Base-by-base conservation (phyloP, 2,888 invertebrate species). In the Phengaris arion region DNA sequence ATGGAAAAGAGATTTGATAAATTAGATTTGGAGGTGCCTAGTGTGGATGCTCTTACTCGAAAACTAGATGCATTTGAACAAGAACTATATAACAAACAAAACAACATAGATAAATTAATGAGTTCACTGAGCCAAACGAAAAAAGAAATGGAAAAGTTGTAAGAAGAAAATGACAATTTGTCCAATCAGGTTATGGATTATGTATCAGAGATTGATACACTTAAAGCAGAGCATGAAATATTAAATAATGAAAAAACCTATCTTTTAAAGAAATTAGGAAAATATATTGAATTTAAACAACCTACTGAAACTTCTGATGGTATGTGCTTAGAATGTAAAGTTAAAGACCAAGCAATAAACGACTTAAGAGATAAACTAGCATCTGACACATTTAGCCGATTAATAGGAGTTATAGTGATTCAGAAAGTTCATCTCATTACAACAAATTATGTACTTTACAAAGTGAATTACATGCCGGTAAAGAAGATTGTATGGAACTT, bases 161-260 rank as follows among this genome's bases (percentile, higher is more conserved):
- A 94, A 85, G 85, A 86, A 13, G 94, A 95, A 84, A 93, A 94
- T 81, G 94, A 94, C 79, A 86, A 88, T 72, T 85, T 95, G 46
- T 95, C 95, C 0, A 94, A 89, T 59, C 92, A 94, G 83, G 80
- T 96, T 2, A 94, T 95, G 86, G 95, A 95, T 72, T 93, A 86
- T 77, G 89, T 95, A 74, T 92, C 94, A 75, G 95, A 95, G 79
- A 87, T 86, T 22, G 94, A 95, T 74, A 82, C 84, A 51, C 84
- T 95, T 4, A 94, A 87, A 77, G 86, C 87, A 78, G 87, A 91
- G 79, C 78, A 93, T n/a, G 81, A 86, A 55, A 78, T 51, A 48
- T 74, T 89, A 45, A 89, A 83, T 81, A 80, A 80, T 55, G 80
- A 70, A 35, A 89, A 88, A 77, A 72, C 46, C 8, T 80, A 85